Conservation (phyloP, 35 echinoderm and acorn worm species). For the Chiridota heheva region DNA sequence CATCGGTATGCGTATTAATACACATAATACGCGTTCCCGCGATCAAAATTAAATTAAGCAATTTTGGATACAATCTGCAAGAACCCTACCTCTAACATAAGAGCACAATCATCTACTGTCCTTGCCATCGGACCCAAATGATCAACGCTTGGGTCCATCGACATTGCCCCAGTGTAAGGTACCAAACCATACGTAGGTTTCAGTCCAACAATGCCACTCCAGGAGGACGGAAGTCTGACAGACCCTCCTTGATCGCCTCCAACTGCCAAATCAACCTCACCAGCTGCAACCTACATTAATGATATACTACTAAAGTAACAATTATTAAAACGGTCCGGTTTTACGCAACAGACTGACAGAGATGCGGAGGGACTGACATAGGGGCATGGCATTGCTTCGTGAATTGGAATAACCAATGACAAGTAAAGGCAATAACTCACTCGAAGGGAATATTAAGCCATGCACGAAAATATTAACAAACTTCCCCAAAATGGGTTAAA, state of each 20-base stretch:
- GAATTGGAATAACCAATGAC: no score
- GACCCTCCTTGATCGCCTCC: constrained; percentile 73
- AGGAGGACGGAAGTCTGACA: constrained; percentile 43
- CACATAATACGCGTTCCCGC: no score
- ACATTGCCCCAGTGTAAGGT: constrained; percentile 58
- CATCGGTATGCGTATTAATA: no score
- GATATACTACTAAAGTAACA: no score
- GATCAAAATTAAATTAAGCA: no score
- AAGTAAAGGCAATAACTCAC: no score
- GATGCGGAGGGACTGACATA: background rate
- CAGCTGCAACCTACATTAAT: constrained; percentile 20
- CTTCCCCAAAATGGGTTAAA: no score
- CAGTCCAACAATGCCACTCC: constrained; percentile 61
- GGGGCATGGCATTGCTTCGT: no score
- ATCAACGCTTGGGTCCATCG: constrained; percentile 40
- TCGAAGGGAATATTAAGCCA: no score
- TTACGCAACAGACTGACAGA: background rate
- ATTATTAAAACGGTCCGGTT: background rate
- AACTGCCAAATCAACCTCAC: constrained; percentile 62
- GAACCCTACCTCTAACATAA: constrained; percentile 63
- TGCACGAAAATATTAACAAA: no score
- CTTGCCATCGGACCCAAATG: constrained; percentile 58
- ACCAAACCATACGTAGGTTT: constrained; percentile 71
- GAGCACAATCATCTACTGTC: constrained; percentile 51
- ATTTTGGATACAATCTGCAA: no score